Percentiles rank a stretch among this genome's conserved stretches.
These are phyloP conservation scores for Aphidius ervi DNA, from an alignment of 1,140 invertebrate genomes.

Conservation along the genomic window DNA sequence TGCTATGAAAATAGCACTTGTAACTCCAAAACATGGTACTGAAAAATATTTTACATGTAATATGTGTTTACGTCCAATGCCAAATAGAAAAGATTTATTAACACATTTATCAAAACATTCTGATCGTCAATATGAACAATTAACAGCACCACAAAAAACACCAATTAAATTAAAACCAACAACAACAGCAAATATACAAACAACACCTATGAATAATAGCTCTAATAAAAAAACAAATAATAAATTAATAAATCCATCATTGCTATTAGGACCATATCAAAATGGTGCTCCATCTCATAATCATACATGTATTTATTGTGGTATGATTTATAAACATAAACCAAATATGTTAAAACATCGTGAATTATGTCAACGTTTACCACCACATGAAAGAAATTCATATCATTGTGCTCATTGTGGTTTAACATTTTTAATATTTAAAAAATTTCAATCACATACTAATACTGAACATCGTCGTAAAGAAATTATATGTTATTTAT, in stretches of 20 bases:
- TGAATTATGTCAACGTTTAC: constrained; percentile 34
- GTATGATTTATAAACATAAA: constrained; percentile 49
- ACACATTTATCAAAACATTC: constrained; percentile 42
- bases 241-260: constrained; percentile 7
- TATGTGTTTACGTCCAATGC: constrained; percentile 45
- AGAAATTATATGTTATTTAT: constrained; percentile 38
- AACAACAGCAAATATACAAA: not conserved
- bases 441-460: constrained; percentile 43
- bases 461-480: constrained; percentile 38
- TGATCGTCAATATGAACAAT: constrained; percentile 38
- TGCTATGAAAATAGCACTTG: constrained; percentile 49
- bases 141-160: constrained; percentile 21
- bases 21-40: constrained; percentile 41
- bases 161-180: constrained; percentile 34
- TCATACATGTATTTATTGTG: constrained; percentile 45
- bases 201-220: not conserved
- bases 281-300: constrained; percentile 46
- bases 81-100: constrained; percentile 41
- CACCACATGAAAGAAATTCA: constrained; percentile 31
- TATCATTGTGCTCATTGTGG: constrained; percentile 44
- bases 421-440: constrained; percentile 46
- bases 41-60: constrained; percentile 51
- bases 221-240: no score
- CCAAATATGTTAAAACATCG: constrained; percentile 45
- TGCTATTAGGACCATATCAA: constrained; percentile 32